These are phyloP conservation scores for Clamator glandarius DNA, from an alignment of 2,797 vertebrate species.

Conservation along the genomic window DNA sequence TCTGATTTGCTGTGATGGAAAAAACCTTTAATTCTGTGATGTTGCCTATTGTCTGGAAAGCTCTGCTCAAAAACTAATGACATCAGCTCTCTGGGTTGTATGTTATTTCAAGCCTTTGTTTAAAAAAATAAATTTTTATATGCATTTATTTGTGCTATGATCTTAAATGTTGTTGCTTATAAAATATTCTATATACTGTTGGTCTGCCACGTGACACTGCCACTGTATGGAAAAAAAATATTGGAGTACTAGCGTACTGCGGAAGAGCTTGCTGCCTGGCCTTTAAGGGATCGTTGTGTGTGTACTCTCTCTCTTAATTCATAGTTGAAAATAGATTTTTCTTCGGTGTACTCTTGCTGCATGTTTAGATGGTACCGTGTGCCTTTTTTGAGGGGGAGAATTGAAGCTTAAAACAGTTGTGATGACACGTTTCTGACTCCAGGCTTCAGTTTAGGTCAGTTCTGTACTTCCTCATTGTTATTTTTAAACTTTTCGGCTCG, in stretches of 20 bases:
- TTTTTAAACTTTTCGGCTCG: neutral
- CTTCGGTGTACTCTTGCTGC: neutral
- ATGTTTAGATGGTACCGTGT: neutral
- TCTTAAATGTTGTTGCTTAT: neutral
- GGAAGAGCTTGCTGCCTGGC: neutral
- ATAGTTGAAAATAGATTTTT: neutral
- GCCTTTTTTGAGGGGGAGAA: neutral
- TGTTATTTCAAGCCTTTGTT: neutral
- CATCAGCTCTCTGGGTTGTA: neutral
- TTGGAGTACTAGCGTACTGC: accelerated
- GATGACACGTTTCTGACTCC: neutral
- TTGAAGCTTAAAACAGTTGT: neutral
- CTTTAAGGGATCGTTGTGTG: neutral
- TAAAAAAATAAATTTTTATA: conserved; percentile 67
- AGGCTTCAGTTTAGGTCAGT: neutral
- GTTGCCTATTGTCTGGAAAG: neutral
- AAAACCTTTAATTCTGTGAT: neutral
- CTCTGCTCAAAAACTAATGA: neutral
- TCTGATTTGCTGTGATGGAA: neutral
- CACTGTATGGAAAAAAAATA: neutral
- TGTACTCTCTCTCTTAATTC: neutral
- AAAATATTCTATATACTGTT: neutral
- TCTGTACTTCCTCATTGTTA: neutral
- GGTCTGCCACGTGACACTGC: neutral
- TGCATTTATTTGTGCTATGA: conserved; percentile 1